Evolutionary conservation across 2,888 invertebrate species (phyloP).

Genomic region (Hetaerina titia): DNA sequence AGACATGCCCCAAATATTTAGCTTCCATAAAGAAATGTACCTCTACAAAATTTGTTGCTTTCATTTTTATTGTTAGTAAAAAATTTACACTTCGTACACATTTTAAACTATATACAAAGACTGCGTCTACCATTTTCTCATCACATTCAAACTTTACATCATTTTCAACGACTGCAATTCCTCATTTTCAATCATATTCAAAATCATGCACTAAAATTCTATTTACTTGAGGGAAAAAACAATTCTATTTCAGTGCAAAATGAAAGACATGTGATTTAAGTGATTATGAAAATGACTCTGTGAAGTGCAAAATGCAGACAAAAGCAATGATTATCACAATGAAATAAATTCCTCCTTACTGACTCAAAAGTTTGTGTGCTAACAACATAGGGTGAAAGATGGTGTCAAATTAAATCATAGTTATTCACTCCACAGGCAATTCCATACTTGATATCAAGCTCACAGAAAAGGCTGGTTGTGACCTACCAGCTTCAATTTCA

Average conservation of each 20-base stretch:
- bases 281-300: neutral
- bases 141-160: constrained; percentile 3
- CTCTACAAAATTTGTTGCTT: no score
- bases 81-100: constrained; percentile 21
- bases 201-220: neutral
- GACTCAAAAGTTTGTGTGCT: neutral
- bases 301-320: neutral
- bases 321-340: constrained; percentile 12
- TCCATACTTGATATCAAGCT: no score
- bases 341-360: neutral
- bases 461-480: no score
- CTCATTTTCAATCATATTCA: neutral
- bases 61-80: neutral
- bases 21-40: no score
- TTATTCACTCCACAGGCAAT: no score
- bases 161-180: neutral
- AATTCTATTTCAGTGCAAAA: neutral
- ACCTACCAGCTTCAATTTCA: no score
- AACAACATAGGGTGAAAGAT: neutral
- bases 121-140: neutral
- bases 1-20: no score
- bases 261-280: neutral
- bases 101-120: neutral
- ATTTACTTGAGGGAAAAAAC: neutral
- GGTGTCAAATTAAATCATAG: neutral